Base-by-base conservation (phyloP, 2,797 vertebrate genomes). In the Sparus aurata region DNA sequence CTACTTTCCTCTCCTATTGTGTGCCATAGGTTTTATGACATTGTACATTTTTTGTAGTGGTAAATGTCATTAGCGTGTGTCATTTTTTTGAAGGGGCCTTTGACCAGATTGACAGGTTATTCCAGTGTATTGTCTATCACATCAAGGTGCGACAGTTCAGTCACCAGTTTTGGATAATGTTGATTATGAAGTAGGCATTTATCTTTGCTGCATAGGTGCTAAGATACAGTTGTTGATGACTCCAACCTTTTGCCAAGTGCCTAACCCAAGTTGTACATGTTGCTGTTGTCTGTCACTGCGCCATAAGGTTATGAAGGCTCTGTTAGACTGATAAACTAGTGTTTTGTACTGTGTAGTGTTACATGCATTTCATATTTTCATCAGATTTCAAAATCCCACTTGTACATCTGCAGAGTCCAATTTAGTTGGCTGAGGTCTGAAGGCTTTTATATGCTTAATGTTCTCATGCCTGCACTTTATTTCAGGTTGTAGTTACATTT, bases 401-500 rank as follows among this genome's bases (percentile, higher is more conserved):
- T 85, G 64, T 87, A 79, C 80, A 87, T 75, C 77, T 87, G 77
- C 78, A 71, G 25, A 72, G 55, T 91, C 45, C 77, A 45, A 69
- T 82, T 71, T 79, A 81, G 86, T 84, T 87, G 86, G 85, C 85
- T 89, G 87, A 92, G 83, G 75, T 89, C 78, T 78, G 62, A 88
- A 87, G 77, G 90, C 90, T 71, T 38, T 80, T 78, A 41, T 75
- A 81, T 52, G 85, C 89, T 89, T 49, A 59, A 85, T 73, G 87
- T 89, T 86, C 83, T 94, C 90, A 89, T 92, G 91, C 91, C 94
- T 96, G 96, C 95, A 96, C 95, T 96, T 96, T 96, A 93, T 95
- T 86, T 89, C 86, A 80, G 79, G 89, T 90, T 89, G 87, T 82
- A 82, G 83, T 85, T 89, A 54, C 73, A 86, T 84, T 84, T 65